These are phyloP conservation scores for Scaptomyza graminum DNA, from an alignment of 1,140 invertebrate species.

Conservation along the genomic window DNA sequence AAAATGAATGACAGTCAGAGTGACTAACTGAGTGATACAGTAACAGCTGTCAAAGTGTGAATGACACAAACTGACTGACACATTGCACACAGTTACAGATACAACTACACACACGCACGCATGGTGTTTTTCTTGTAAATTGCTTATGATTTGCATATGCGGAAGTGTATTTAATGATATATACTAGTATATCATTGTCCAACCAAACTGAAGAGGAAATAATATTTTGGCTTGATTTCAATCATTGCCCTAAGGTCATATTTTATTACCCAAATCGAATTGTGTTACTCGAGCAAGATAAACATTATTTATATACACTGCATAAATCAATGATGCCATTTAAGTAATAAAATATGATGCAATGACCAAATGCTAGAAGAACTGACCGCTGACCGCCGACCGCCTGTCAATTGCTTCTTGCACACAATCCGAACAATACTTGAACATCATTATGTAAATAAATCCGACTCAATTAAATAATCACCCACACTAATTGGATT, in stretches of 20 bases:
- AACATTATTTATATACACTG: slow-evolving; percentile 17
- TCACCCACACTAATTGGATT: slow-evolving; percentile 33
- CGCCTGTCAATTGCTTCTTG: slow-evolving; percentile 14
- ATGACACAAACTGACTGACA: slow-evolving; percentile 40
- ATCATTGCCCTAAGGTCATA: background rate
- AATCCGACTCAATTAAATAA: slow-evolving; percentile 73
- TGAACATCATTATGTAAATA: slow-evolving; percentile 1
- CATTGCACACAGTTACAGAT: background rate
- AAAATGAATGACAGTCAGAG: slow-evolving; percentile 58
- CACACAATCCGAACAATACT: slow-evolving; percentile 1
- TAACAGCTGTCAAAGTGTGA: slow-evolving; percentile 76
- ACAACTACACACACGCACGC: background rate
- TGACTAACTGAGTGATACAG: slow-evolving; percentile 54
- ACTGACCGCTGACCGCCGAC: no score
- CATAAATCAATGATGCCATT: slow-evolving; percentile 18
- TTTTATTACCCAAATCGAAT: slow-evolving; percentile 16
- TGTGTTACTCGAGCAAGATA: background rate
- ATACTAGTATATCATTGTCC: no score
- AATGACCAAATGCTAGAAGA: slow-evolving; percentile 3
- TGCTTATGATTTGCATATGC: slow-evolving; percentile 56
- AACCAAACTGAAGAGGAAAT: background rate
- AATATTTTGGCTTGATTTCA: slow-evolving; percentile 1
- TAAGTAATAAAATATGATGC: background rate
- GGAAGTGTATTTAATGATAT: slow-evolving; percentile 54
- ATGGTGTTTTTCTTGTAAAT: slow-evolving; percentile 40